Evolutionary conservation across 1,140 invertebrate genomes (phyloP).

Genomic region (Liolophura sinensis): DNA sequence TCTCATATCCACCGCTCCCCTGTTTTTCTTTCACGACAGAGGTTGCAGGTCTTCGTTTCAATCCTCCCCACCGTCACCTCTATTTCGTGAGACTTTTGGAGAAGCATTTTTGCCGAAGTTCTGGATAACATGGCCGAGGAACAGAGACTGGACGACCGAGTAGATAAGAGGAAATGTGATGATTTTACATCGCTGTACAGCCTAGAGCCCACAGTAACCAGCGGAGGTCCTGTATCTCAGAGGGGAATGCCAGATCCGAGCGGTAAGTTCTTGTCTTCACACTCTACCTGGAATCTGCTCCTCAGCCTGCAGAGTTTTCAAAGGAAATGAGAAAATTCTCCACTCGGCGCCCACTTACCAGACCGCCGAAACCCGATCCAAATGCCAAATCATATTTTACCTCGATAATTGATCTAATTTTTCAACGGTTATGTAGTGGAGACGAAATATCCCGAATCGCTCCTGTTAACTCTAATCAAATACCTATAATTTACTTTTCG

Average conservation of each 20-base stretch:
- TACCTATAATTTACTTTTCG: no score
- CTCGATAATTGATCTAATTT: no score
- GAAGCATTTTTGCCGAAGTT: slow-evolving; percentile 6
- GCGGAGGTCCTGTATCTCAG: slow-evolving; percentile 11
- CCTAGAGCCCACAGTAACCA: slow-evolving; percentile 33
- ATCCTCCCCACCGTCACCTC: not conserved
- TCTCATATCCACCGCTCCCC: not conserved
- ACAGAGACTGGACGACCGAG: slow-evolving; percentile 23
- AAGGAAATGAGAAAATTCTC: slow-evolving; percentile 28
- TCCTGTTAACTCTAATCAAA: no score
- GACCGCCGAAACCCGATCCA: slow-evolving; percentile 24
- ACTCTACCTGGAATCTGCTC: slow-evolving; percentile 22
- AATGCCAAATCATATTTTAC: slow-evolving; percentile 12
- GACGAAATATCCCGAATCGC: no score
- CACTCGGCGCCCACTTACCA: slow-evolving; percentile 11
- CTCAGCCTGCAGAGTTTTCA: slow-evolving; percentile 19
- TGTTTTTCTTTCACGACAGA: not conserved
- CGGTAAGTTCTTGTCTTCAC: slow-evolving; percentile 31
- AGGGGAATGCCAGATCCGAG: slow-evolving; percentile 47
- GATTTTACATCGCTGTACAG: slow-evolving; percentile 54
- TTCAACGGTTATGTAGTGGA: no score
- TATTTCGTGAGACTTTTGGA: not conserved
- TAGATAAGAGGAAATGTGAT: slow-evolving; percentile 28
- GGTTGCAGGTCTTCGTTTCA: not conserved
- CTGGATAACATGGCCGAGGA: slow-evolving; percentile 22